Evolutionary conservation across 1,140 invertebrate species (phyloP).

Genomic region (Sitophilus oryzae): DNA sequence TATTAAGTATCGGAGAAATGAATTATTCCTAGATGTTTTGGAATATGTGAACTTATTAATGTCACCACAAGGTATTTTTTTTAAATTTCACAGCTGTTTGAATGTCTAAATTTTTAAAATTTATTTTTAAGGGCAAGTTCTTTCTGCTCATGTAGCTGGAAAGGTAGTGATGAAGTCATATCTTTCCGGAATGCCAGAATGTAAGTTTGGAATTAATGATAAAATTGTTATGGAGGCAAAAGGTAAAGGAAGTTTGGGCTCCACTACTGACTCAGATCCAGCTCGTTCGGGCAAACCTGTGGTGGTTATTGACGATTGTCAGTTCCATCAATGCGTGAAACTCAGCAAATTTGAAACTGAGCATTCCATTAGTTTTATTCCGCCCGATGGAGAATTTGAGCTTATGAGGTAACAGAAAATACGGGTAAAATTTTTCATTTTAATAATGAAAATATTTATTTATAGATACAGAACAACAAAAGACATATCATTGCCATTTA

Average conservation of each 20-base stretch:
- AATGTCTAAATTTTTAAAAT: slow-evolving; percentile 3
- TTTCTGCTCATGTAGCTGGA: slow-evolving; percentile 98
- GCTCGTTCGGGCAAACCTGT: slow-evolving; percentile 86
- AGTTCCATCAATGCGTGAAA: slow-evolving; percentile 99
- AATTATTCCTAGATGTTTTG: slow-evolving; percentile 97
- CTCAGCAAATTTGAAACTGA: slow-evolving; percentile 99
- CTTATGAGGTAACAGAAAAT: slow-evolving; percentile 97
- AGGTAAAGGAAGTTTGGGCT: slow-evolving; percentile 66
- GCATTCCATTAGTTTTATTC: slow-evolving; percentile 99
- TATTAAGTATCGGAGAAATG: slow-evolving; percentile 98
- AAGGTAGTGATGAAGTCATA: slow-evolving; percentile 99
- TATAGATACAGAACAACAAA: slow-evolving; percentile 97
- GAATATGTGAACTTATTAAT: slow-evolving; percentile 99
- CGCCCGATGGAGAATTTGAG: slow-evolving; percentile 99
- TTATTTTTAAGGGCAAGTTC: slow-evolving; percentile 76
- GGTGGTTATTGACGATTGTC: slow-evolving; percentile 99
- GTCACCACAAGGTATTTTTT: slow-evolving; percentile 87
- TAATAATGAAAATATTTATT: no score
- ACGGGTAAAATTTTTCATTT: no score
- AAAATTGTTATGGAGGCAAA: slow-evolving; percentile 99
- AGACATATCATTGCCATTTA: slow-evolving; percentile 98
- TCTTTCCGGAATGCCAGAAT: slow-evolving; percentile 99
- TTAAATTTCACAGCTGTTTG: neutral
- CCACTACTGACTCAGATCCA: slow-evolving; percentile 73
- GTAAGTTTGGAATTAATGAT: slow-evolving; percentile 99